Conservation (phyloP, 1,140 invertebrate species). For the Cecropterus lyciades region DNA sequence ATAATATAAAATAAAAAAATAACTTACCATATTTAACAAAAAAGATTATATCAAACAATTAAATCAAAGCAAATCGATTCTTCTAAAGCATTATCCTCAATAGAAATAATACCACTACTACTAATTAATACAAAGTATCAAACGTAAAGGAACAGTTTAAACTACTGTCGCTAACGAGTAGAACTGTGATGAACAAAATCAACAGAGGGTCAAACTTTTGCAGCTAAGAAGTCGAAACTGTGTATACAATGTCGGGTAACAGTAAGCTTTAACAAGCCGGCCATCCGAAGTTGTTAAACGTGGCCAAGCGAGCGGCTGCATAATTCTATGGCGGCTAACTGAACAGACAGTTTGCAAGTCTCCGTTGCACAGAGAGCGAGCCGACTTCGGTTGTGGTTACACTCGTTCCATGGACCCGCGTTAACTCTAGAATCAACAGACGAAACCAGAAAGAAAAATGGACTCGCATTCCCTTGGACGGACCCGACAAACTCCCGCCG, state of each 20-base stretch:
- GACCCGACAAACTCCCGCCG: slow-evolving; percentile 59
- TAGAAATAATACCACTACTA: slow-evolving; percentile 7
- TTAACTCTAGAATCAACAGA: slow-evolving; percentile 12
- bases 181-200: slow-evolving; percentile 68
- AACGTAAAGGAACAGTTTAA: slow-evolving; percentile 4
- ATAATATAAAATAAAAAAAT: too few relatives aligned
- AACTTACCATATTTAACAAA: too few relatives aligned
- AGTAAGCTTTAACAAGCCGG: slow-evolving; percentile 72
- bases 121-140: slow-evolving; percentile 7
- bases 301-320: slow-evolving; percentile 54
- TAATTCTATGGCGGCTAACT: slow-evolving; percentile 63
- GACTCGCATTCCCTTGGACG: slow-evolving; percentile 66
- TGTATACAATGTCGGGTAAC: slow-evolving; percentile 67
- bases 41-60: too few relatives aligned
- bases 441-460: slow-evolving; percentile 50
- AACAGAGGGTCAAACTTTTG: slow-evolving; percentile 68
- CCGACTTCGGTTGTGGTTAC: slow-evolving; percentile 16
- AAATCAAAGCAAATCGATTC: too few relatives aligned
- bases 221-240: slow-evolving; percentile 71
- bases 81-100: background rate
- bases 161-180: slow-evolving; percentile 43
- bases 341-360: slow-evolving; percentile 58
- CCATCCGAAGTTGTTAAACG: slow-evolving; percentile 74
- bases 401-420: slow-evolving; percentile 19
- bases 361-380: slow-evolving; percentile 41